phyloP scores from a whole-genome alignment of 2,888 invertebrate genomes.

The Ceratothoa steindachneri region DNA sequence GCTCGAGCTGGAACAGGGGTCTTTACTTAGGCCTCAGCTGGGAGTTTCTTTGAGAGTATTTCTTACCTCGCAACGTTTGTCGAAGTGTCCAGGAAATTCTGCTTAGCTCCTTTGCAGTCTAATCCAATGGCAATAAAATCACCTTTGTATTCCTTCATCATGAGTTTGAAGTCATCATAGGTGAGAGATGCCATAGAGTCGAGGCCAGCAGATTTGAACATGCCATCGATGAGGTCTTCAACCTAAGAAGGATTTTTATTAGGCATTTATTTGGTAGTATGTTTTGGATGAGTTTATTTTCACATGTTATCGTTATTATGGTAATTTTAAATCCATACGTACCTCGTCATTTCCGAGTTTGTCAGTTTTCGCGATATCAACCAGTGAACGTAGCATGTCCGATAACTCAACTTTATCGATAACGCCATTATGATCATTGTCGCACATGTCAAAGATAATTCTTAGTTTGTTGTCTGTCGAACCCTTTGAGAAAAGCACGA shows the following conservation, averaged over 20 bases:
- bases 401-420: conserved; percentile 90
- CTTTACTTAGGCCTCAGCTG: too few species aligned
- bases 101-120: conserved; percentile 91
- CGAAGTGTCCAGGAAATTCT: conserved; percentile 88
- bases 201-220: conserved; percentile 87
- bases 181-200: conserved; percentile 85
- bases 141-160: conserved; percentile 95
- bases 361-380: conserved; percentile 84
- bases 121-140: conserved; percentile 91
- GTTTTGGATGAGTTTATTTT: too few species aligned
- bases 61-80: conserved; percentile 75
- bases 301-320: too few species aligned
- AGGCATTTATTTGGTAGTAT: too few species aligned
- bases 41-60: too few species aligned
- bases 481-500: conserved; percentile 83
- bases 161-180: conserved; percentile 84
- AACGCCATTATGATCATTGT: conserved; percentile 86
- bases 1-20: too few species aligned
- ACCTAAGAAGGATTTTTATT: conserved; percentile 20
- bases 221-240: conserved; percentile 81
- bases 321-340: conserved; percentile 57
- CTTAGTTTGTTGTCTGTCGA: conserved; percentile 88
- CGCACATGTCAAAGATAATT: conserved; percentile 96
- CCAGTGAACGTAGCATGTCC: conserved; percentile 85
- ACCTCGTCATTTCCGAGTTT: conserved; percentile 79